Evolutionary conservation across 2,113 vertebrate genomes (phyloP), one percentile per base, ranked within the genome.

Genomic region (Labeo rohita): DNA sequence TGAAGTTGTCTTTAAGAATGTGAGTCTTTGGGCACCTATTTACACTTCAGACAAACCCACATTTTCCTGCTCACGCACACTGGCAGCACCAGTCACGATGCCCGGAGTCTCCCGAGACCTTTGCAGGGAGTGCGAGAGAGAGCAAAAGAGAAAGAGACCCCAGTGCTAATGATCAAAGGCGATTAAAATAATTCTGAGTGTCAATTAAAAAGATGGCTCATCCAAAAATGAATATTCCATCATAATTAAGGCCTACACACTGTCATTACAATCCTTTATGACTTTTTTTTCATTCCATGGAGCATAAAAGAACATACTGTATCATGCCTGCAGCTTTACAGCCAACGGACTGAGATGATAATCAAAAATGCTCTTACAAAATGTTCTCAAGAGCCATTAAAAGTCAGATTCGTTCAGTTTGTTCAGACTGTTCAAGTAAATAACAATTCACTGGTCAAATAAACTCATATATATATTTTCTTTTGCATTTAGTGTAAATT

Each of bases 151-250:
- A 79, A n/a, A 59, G 36, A 50, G 47, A 54, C 74, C 49, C 74
- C 49, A 77, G 23, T 77, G 23, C 49, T 77, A 54, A 77, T 77
- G 74, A 54, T 77, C 74, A 77, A 54, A 77, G 49, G 34, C 11
- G 12, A 34, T 28, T 75, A 52, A 34, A 76, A 52, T 47, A 0
- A 34, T 4, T 76, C 23, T 3, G 11, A 16, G 28, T 2, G 74
- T 77, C 28, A 77, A 54, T 16, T 18, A 52, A 54, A 54, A 54
- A 54, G 3, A 36, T 9, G 36, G 49, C 18, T 76, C 6, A 15
- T 8, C 11, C n/a, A 34, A 52, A 34, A 52, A 76, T 76, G 3
- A 36, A 50, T 50, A 75, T 52, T 54, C 49, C 16, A 54, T 36
- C 21, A 34, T 77, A 23, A 54, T 54, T 77, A 54, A 54, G 23